A percentile compares a stretch with the other conserved stretches of the same genome.
Evolutionary conservation across 1,140 invertebrate genomes (phyloP).

Genomic region (Cataglyphis hispanica): DNA sequence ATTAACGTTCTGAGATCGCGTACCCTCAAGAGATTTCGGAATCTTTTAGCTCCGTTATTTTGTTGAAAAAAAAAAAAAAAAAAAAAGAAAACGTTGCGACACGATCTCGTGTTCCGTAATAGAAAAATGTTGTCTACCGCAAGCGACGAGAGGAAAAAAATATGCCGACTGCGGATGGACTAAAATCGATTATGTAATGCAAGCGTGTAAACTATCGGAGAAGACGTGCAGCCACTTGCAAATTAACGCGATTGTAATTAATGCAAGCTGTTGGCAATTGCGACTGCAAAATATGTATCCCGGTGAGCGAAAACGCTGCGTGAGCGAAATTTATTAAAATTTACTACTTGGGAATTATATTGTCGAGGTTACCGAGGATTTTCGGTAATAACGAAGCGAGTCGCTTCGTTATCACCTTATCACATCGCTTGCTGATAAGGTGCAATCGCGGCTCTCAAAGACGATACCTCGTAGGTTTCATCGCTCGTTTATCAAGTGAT

Average conservation of each 20-base stretch:
- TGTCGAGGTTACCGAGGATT: conserved; percentile 62
- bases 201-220: conserved; percentile 21
- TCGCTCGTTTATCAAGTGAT: conserved; percentile 62
- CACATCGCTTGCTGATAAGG: conserved; percentile 73
- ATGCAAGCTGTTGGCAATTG: conserved; percentile 7
- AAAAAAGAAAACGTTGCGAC: neutral
- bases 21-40: neutral
- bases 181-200: conserved; percentile 50
- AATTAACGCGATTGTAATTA: conserved; percentile 54
- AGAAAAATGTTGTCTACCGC: neutral
- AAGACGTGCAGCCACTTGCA: conserved; percentile 30
- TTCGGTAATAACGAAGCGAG: conserved; percentile 67
- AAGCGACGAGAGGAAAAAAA: neutral
- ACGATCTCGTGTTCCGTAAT: neutral
- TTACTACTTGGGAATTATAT: conserved; percentile 48
- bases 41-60: neutral
- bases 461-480: conserved; percentile 66
- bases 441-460: conserved; percentile 73
- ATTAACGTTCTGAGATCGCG: conserved; percentile 22
- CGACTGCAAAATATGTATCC: neutral
- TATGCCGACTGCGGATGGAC: neutral
- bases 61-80: neutral
- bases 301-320: neutral
- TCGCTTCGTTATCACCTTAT: conserved; percentile 72
- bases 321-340: conserved; percentile 58